phyloP scores from a whole-genome alignment of 2,113 vertebrate species.

The Ciconia stormi region DNA sequence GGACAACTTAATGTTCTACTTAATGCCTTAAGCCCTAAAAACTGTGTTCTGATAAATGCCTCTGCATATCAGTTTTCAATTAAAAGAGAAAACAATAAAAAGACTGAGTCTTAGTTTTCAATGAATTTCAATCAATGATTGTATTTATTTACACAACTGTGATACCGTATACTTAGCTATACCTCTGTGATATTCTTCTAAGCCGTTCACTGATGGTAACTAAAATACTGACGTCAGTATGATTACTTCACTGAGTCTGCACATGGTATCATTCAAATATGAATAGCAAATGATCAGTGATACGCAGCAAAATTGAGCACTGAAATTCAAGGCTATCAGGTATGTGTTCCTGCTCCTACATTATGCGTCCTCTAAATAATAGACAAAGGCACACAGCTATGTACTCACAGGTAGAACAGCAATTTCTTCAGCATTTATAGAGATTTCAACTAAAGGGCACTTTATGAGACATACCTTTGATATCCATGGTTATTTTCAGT shows the following conservation, averaged over 20 bases:
- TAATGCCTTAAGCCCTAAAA: not conserved
- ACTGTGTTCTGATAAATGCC: not conserved
- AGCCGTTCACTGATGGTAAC: not conserved
- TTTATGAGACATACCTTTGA: constrained; percentile 83
- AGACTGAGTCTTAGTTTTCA: not conserved
- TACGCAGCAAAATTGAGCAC: not conserved
- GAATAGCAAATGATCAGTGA: not conserved
- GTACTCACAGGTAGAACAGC: not conserved
- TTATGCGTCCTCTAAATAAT: not conserved
- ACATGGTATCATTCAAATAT: not conserved
- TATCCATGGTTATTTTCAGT: constrained; percentile 89
- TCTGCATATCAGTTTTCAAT: not conserved
- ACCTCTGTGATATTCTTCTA: not conserved
- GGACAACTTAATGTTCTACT: not conserved
- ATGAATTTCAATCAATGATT: not conserved
- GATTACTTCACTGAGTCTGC: not conserved
- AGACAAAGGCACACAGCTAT: not conserved
- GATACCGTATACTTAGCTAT: not conserved
- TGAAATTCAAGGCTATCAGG: not conserved
- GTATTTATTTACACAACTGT: not conserved
- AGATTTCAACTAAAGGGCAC: not conserved
- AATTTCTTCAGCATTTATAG: not conserved
- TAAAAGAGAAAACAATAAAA: not conserved
- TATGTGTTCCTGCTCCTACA: not conserved
- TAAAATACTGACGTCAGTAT: not conserved